Evolutionary conservation across 1,140 invertebrate species (phyloP).

Genomic region (Neodiprion fabricii): DNA sequence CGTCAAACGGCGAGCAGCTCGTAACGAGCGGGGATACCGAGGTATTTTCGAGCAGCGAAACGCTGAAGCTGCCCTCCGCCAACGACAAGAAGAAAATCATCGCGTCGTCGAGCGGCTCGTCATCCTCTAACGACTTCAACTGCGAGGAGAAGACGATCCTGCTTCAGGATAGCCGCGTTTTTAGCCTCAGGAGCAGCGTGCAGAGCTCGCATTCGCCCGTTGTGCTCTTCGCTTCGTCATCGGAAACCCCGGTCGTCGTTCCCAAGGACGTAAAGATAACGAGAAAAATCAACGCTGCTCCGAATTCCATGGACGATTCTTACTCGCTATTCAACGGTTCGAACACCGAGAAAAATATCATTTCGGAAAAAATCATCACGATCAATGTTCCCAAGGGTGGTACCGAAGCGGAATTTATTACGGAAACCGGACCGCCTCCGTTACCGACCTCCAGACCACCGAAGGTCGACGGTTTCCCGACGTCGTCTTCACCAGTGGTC

Average conservation of each 20-base stretch:
- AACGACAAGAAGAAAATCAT: constrained; percentile 30
- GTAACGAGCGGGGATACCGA: constrained; percentile 25
- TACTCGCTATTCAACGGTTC: neutral
- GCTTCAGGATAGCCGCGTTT: neutral
- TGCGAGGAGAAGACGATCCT: neutral
- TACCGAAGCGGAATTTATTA: constrained; percentile 21
- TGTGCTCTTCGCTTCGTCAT: neutral
- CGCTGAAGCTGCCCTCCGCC: neutral
- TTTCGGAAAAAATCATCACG: constrained; percentile 46
- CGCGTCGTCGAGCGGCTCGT: constrained; percentile 41
- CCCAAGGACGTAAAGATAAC: neutral
- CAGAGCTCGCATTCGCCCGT: neutral
- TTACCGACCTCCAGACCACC: constrained; percentile 54
- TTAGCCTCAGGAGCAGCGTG: neutral
- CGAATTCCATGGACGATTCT: neutral
- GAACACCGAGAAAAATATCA: constrained; percentile 1
- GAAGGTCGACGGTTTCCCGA: constrained; percentile 31
- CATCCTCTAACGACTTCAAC: constrained; percentile 32
- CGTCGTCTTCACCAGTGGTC: constrained; percentile 13
- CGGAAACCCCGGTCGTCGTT: neutral
- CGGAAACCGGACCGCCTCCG: constrained; percentile 49
- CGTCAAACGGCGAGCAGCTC: constrained; percentile 24
- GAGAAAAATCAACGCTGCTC: neutral
- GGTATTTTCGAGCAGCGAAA: constrained; percentile 17
- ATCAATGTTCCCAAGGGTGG: constrained; percentile 34